Evolutionary conservation across 1,140 invertebrate genomes (phyloP), one percentile per base, ranked within the genome.

Genomic region (Lethrus apterus): DNA sequence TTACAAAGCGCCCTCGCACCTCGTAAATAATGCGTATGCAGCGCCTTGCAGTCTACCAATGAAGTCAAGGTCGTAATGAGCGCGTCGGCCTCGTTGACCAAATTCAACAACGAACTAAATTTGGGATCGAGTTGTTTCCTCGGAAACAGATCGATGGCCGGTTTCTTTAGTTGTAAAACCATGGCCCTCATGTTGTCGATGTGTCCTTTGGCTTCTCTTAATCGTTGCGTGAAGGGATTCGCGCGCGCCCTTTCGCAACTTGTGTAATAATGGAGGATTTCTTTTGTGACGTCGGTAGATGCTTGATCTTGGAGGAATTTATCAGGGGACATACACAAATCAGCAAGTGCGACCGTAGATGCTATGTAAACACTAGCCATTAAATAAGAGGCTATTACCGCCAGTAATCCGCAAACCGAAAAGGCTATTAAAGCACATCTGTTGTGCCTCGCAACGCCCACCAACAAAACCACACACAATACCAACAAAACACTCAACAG

Each of bases 381-480:
- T 41, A 90, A 71, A 84, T 88, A 93, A 51, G 88, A 91, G 48
- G 88, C 80, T 52, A 93, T 91, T n/a, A 93, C 81, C 30, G 88
- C 88, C 48, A 91, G 78, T 40, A 94, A 69, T 19, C 89, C 90
- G 57, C 90, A 86, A 21, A 92, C 89, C 58, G 83, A 81, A 50
- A 75, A 88, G 73, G 85, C 83, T 58, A 91, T 89, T 34, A 90
- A 73, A 14, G 84, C 81, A 67, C 86, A 88, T 55, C 87, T 74
- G 2, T 85, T 89, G 65, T 89, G 84, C 52, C 84, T 74, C 36
- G 83, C 84, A 46, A 90, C 82, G 52, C 86, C 88, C 60, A 89
- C 84, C 44, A 90, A 70, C 48, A 91, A 72, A 32, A 90, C 77
- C 46, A 89, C 78, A 64, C 86, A 89, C 19, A 90, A 75, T 17